Evolutionary conservation across 2,888 invertebrate genomes (phyloP), one percentile per base, ranked within the genome.

Genomic region (Ophraella communa): DNA sequence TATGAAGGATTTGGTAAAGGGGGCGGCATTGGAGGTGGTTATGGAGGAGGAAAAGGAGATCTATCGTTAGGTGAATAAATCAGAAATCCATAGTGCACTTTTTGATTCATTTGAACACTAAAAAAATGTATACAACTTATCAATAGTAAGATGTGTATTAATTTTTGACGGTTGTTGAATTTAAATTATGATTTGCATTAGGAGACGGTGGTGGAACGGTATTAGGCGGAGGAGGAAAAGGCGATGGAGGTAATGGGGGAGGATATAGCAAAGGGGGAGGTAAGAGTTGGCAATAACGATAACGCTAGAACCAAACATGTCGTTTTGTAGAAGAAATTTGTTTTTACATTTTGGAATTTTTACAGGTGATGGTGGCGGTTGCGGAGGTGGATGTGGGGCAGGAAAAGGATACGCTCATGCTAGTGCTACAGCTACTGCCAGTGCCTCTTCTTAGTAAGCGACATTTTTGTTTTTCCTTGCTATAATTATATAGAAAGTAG

Each of bases 321-420:
- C n/a, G n/a, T n/a, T n/a, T n/a, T n/a, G n/a, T n/a, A n/a, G n/a
- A n/a, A 30, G 30, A 3, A 10, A 30, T 11, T 11, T 45, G 3
- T 21, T 47, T 4, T 2, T 21, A 21, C 11, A 21, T 45, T 11
- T 47, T 11, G 11, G 21, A 47, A n/a, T 39, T 18, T 24, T 23
- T 18, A 17, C 8, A 30, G 63, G 45, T n/a, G 65, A 62, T 24
- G 65, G 65, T n/a, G 65, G 65, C 24, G 65, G 65, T 24, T 45
- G 62, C 30, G 54, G 60, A 3, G 62, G 62, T 4, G 27, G 44
- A 17, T 44, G 54, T 51, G 54, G 56, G 20, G 52, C 45, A 45
- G 54, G 44, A 35, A 23, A 33, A 21, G 58, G 39, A 42, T 24
- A 44, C 11, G 52, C 57, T 30, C 17, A 27, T 4, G 42, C 61